Base-by-base conservation (phyloP, 1,140 invertebrate genomes). In the Galleria mellonella region DNA sequence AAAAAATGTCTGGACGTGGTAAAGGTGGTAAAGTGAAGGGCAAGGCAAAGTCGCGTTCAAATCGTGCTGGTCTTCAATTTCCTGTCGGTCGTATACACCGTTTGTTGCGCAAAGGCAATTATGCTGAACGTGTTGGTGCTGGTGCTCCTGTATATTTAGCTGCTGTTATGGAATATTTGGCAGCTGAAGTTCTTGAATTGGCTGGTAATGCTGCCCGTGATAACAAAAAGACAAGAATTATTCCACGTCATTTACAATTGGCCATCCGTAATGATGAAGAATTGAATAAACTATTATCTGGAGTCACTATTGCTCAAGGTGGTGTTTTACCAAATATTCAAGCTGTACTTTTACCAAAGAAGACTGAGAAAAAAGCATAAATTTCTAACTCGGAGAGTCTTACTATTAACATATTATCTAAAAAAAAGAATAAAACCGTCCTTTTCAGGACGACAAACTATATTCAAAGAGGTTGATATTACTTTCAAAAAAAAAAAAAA, bases 211-310 rank as follows among this genome's bases (percentile, higher is more conserved):
- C 89, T 10, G 87, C 87, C n/a, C 60, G 65, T 14, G 86, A 88
- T 46, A 88, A 88, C 67, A 71, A 79, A 11, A 88, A 84, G 52
- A 65, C 72, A 50, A 81, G 93, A 57, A 93, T 95, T 53, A 92
- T 91, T 36, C 94, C 94, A 6, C 87, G 94, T 53, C 93, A 96
- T 65, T 86, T 94, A 8, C 89, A 94, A 54, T 59, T 95, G 39
- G 94, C 93, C 13, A 90, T 95, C 40, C 86, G 92, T 1, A 94
- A 94, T 83, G 94, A 96, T 82, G 93, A 94, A 65, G 94, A 95
- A 63, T 74, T 95, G 60, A 92, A 93, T 74, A 92, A 92, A 83
- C 82, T 95, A 32, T 72, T 95, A n/a, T 87, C 89, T 9, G 91
- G 93, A 53, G 93, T 95, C 0, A 94, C 92, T 10, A 94, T 95